Evolutionary conservation across 53 echinoderm and acorn worm genomes (phyloP).

Genomic region (Echinometra lucunter): DNA sequence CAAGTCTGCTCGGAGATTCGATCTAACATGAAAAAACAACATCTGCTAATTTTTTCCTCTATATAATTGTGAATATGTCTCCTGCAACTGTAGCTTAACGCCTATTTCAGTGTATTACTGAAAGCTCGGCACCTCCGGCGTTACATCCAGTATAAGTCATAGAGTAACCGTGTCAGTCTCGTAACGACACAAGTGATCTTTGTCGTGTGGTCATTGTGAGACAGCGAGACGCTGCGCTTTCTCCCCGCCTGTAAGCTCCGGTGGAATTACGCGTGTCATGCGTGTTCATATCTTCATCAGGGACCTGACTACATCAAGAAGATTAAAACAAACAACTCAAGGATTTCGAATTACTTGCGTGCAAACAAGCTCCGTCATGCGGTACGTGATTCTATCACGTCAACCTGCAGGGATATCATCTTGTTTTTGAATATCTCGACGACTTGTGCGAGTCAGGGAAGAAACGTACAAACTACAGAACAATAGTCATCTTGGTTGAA

Average conservation of each 20-base stretch:
- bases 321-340: conserved; percentile 48
- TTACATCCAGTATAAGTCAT: background rate
- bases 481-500: background rate
- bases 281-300: conserved; percentile 18
- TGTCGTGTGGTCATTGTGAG: background rate
- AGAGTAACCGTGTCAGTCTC: background rate
- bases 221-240: background rate
- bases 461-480: background rate
- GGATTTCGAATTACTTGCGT: conserved; percentile 26
- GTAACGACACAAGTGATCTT: background rate
- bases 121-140: background rate
- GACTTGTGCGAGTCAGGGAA: background rate
- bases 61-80: background rate
- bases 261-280: conserved; percentile 30
- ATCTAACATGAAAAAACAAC: no score
- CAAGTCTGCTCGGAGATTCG: no score
- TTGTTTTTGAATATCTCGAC: background rate
- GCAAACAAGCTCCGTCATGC: background rate
- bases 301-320: background rate
- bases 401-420: background rate
- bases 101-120: background rate
- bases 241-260: background rate
- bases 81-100: background rate
- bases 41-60: no score
- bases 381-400: background rate